Conservation (phyloP, 2,797 vertebrate genomes). For the Galagoides demidoff region DNA sequence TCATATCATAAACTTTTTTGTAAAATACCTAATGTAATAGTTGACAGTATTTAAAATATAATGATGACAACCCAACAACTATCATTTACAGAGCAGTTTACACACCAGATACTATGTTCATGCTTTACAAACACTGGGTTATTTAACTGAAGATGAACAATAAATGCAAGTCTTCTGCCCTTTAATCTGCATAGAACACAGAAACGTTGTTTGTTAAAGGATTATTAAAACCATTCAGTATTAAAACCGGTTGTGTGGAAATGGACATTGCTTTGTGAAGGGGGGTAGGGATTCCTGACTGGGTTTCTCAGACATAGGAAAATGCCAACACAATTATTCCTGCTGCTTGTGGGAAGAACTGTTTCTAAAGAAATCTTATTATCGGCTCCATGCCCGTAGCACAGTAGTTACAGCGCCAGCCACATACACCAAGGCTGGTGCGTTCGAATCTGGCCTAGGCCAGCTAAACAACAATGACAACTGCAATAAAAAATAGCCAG, state of each 20-base stretch:
- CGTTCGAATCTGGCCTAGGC: too few relatives aligned
- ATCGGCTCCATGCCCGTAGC: neutral
- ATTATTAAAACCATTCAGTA: conserved; percentile 1
- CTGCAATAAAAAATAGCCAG: too few relatives aligned
- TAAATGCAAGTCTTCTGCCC: neutral
- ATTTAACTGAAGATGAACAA: conserved; percentile 2
- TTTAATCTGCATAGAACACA: conserved; percentile 20
- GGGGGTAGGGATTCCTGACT: neutral
- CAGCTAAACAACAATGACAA: too few relatives aligned
- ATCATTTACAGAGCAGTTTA: neutral
- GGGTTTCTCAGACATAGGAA: neutral
- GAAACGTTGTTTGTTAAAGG: neutral
- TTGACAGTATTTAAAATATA: neutral
- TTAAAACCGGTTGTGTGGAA: neutral
- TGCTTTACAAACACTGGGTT: neutral
- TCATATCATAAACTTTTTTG: neutral
- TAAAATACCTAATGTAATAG: neutral
- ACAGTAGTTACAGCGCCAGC: too few relatives aligned
- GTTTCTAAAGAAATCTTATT: neutral
- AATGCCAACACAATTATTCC: neutral
- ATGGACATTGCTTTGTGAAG: neutral
- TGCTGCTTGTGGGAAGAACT: neutral
- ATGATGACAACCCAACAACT: neutral
- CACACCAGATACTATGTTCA: neutral
- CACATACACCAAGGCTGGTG: too few relatives aligned